phyloP scores from a whole-genome alignment of 30 jellyfish, hydroid and myxozoan species.

The Sanderia malayensis region DNA sequence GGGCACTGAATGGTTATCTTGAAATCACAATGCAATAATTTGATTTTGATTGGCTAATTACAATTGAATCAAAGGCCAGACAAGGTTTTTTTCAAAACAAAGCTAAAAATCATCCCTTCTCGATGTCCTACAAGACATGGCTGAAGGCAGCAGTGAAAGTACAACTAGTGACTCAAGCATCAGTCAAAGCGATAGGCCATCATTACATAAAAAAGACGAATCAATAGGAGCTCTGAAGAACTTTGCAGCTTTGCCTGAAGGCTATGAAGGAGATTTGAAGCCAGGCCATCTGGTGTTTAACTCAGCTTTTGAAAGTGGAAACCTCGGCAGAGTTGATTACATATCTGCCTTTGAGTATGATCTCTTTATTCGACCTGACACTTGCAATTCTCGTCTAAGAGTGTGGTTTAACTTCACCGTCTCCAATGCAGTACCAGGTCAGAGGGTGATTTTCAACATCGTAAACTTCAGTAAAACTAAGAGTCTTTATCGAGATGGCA shows the following conservation, averaged over 20 bases:
- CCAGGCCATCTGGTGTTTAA: slow-evolving; percentile 76
- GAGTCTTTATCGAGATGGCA: slow-evolving; percentile 89
- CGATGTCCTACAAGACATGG: no score
- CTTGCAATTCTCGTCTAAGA: slow-evolving; percentile 84
- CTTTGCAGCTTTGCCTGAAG: slow-evolving; percentile 69
- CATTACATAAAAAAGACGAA: slow-evolving; percentile 51
- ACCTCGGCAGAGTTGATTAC: slow-evolving; percentile 86
- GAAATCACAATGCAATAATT: no score
- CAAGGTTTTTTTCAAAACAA: no score
- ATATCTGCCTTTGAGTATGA: slow-evolving; percentile 89
- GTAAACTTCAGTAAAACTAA: slow-evolving; percentile 89
- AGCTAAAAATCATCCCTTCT: no score
- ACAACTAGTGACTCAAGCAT: slow-evolving; percentile 50
- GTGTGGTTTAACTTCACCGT: slow-evolving; percentile 96
- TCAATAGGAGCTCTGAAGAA: slow-evolving; percentile 82
- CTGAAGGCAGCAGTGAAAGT: slow-evolving; percentile 34
- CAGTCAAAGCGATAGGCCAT: slow-evolving; percentile 22
- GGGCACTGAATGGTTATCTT: no score
- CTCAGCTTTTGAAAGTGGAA: slow-evolving; percentile 88
- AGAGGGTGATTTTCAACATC: slow-evolving; percentile 79
- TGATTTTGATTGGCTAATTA: no score
- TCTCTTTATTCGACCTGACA: slow-evolving; percentile 88
- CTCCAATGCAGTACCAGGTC: slow-evolving; percentile 64
- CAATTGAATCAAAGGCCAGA: no score
- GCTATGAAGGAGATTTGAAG: slow-evolving; percentile 48